Base-by-base conservation (phyloP, 2,113 vertebrate species). In the Eira barbara region DNA sequence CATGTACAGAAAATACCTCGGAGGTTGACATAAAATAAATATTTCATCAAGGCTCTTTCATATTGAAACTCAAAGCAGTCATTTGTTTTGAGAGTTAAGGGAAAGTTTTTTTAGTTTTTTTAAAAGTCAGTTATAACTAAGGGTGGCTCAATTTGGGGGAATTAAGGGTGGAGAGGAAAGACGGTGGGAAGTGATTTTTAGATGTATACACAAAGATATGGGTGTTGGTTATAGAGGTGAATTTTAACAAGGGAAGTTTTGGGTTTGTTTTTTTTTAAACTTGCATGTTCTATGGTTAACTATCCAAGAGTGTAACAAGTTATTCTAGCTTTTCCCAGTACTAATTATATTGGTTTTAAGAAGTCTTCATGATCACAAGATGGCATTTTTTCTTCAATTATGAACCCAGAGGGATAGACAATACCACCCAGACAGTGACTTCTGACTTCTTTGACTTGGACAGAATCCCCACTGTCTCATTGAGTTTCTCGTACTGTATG, bases 1-100 rank as follows among this genome's bases (percentile, higher is more conserved):
- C 94, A 94, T 97, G 73, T 88, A 95, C 52, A 98, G 93, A 89
- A 94, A 52, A 91, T 97, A 97, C 93, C 93, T 98, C 95, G 80
- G 29, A 83, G 93, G 85, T 42, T 95, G 87, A 90, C 71, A 96
- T 83, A 92, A 92, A 67, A 67, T 95, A 89, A 84, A 31, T 49
- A 63, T 29, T 95, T 63, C n/a, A 69, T 34, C 69, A 61, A 25
- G 47, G n/a, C 80, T 94, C 31, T 47, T 59, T 91, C 63, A 95
- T n/a, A 86, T 13, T 25, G 42, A 89, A 45, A 93, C 65, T 91
- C 95, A 95, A 78, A 88, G 86, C 78, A 91, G 39, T 39, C 67
- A 55, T 91, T 96, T 87, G 57, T 97, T 96, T 91, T 93, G 67
- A 96, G 69, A 42, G n/a, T 47, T 31, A 92, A 36, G 39, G 55